Evolutionary conservation across 2,797 vertebrate genomes (phyloP), one percentile per base, ranked within the genome.

Genomic region (Xenopus petersii): DNA sequence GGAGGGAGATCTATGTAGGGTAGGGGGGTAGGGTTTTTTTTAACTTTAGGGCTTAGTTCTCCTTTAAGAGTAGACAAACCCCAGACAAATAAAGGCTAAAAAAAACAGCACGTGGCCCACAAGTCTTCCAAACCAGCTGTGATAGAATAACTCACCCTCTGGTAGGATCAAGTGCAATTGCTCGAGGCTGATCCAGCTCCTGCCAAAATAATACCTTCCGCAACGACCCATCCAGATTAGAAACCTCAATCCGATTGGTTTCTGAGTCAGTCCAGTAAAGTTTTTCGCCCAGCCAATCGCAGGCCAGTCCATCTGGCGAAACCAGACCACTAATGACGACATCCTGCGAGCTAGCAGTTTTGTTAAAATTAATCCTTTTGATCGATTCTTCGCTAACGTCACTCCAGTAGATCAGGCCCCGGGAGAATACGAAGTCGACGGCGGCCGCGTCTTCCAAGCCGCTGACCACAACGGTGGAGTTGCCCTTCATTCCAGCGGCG

Each of bases 221-320:
- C 82, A 94, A 81, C 0, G 92, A 88, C 54, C 97, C 97, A 0
- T 98, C 94, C 73, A 99, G 92, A 86, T 98, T 94, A 0, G 97
- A 90, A 83, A 98, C 96, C 87, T 99, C 97, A 10, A 99, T 95
- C 10, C 96, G 91, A 78, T 99, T 99, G 61, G 95, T 98, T 81
- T 99, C 97, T 0, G 97, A 98, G 91, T 99, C 97, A 0, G 97
- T 98, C 97, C 97, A 99, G 84, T 99, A 99, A 1, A 99, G 86
- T 83, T 99, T 99, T 69, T 91, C 93, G 55, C 95, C 97, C 65
- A 98, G 83, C 97, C 97, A 99, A 86, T 99, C 97, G 21, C 97
- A 99, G 10, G 97, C 97, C 83, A 99, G 87, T 21, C 97, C 97
- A 48, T 99, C 97, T 0, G 97, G 97, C 1, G 97, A 98, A 72